A percentile compares a stretch with the other conserved stretches of the same genome.
phyloP scores from a whole-genome alignment of 2,797 vertebrate species.

The Distichodus sexfasciatus region DNA sequence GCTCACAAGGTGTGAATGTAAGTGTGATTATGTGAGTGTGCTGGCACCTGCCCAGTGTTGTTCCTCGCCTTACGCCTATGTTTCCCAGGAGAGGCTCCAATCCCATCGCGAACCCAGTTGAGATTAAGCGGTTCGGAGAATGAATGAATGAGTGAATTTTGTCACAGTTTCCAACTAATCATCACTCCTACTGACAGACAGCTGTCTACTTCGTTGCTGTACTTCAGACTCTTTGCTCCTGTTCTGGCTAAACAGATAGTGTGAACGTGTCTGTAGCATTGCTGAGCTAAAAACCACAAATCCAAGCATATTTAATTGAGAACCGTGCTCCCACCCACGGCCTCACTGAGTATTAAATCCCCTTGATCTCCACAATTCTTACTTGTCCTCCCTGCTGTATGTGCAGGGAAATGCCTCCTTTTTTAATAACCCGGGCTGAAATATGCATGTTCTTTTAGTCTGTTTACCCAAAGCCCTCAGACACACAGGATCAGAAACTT shows the following conservation, averaged over 20 bases:
- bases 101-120: no score
- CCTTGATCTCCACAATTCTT: conserved; percentile 41
- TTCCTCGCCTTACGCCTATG: no score
- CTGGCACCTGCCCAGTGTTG: no score
- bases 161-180: no score
- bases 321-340: conserved; percentile 15
- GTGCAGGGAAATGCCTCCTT: conserved; percentile 53
- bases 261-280: not conserved
- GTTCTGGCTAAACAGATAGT: not conserved
- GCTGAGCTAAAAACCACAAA: not conserved
- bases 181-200: no score
- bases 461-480: conserved; percentile 71
- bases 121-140: no score
- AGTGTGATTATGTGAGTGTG: no score
- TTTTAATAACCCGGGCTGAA: conserved; percentile 60
- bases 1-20: no score
- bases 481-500: conserved; percentile 68
- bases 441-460: conserved; percentile 69
- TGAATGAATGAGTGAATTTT: no score
- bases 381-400: conserved; percentile 45
- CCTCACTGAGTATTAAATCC: conserved; percentile 39
- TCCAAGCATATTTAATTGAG: conserved; percentile 10
- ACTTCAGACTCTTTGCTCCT: no score
- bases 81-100: no score
- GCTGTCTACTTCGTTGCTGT: no score